Base-by-base conservation (phyloP, 2,888 invertebrate genomes). In the Stomorhina lunata region DNA sequence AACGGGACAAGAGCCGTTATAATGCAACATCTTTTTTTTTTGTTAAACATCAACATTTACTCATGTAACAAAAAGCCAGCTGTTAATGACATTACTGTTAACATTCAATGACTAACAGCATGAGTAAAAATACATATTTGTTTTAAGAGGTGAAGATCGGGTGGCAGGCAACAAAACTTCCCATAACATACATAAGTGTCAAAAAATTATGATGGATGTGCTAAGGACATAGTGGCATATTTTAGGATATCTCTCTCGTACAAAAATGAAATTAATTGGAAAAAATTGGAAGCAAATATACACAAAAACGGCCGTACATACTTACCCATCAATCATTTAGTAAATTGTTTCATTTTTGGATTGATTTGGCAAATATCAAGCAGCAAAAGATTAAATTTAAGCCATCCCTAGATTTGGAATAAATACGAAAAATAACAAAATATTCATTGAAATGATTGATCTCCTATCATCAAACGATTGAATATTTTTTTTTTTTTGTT, bases 121-220 rank as follows among this genome's bases (percentile, higher is more conserved):
- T 57, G 66, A 22, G 40, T 57, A 15, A 34, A 25, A 61, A 61
- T 25, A 25, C n/a, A 9, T n/a, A 15, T 22, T n/a, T 9, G 15
- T 55, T 55, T 55, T n/a, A 37, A 22, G 25, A 37, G 12, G 34
- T 17, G 10, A 4, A 9, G 2, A 22, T 12, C 12, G 15, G 27
- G 15, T 6, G 37, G 20, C 20, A 66, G 15, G 6, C 29, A n/a
- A 7, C 20, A 25, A 12, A 34, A 48, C n/a, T n/a, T n/a, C 2
- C 32, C 12, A 10, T 32, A 69, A 55, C n/a, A n/a, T 53, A 27
- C 6, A 20, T 32, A 69, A 72, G 75, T 75, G 80, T 80, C 80
- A 80, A 69, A 61, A 75, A 80, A 55, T 75, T 55, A 75, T 80
- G 80, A 80, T 75, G 55, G 80, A 80, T 80, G 43, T 75, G 53